phyloP scores from a whole-genome alignment of 2,797 vertebrate species.

The Micropoecilia bifurca region DNA sequence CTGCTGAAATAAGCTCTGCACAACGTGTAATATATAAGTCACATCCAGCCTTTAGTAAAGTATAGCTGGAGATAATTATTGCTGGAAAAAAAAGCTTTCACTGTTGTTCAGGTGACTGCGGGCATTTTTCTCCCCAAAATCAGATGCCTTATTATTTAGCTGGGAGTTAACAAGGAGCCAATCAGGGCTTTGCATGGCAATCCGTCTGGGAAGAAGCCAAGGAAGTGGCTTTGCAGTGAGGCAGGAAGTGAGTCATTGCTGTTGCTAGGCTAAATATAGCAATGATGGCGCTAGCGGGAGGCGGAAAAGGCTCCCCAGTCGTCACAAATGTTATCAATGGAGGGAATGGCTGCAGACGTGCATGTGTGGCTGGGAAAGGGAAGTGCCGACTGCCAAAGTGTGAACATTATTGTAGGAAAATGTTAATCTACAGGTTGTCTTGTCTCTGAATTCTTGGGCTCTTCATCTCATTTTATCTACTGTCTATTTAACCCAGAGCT shows the following conservation, averaged over 20 bases:
- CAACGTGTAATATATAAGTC: background rate
- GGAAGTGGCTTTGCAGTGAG: slow-evolving; percentile 81
- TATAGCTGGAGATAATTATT: background rate
- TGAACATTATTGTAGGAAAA: background rate
- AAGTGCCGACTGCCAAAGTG: background rate
- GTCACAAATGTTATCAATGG: slow-evolving; percentile 70
- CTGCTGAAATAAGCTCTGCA: slow-evolving; percentile 15
- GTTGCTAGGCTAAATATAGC: slow-evolving; percentile 83
- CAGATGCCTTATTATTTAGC: slow-evolving; percentile 58
- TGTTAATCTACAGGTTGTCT: background rate
- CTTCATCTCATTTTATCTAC: slow-evolving; percentile 4
- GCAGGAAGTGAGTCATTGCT: slow-evolving; percentile 83
- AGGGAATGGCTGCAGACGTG: background rate
- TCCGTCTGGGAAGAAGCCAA: slow-evolving; percentile 71
- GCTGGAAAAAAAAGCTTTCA: slow-evolving; percentile 13
- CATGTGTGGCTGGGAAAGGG: background rate
- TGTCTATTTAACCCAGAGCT: background rate
- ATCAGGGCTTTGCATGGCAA: slow-evolving; percentile 54
- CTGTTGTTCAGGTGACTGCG: slow-evolving; percentile 41
- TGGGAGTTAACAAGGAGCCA: slow-evolving; percentile 53
- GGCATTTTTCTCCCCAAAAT: slow-evolving; percentile 48
- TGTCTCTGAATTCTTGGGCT: slow-evolving; percentile 1
- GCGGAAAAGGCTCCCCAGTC: slow-evolving; percentile 41
- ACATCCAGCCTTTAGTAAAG: background rate
- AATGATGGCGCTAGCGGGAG: slow-evolving; percentile 55